Base-by-base conservation (phyloP, 1,140 invertebrate genomes). In the Mylabris phalerata region DNA sequence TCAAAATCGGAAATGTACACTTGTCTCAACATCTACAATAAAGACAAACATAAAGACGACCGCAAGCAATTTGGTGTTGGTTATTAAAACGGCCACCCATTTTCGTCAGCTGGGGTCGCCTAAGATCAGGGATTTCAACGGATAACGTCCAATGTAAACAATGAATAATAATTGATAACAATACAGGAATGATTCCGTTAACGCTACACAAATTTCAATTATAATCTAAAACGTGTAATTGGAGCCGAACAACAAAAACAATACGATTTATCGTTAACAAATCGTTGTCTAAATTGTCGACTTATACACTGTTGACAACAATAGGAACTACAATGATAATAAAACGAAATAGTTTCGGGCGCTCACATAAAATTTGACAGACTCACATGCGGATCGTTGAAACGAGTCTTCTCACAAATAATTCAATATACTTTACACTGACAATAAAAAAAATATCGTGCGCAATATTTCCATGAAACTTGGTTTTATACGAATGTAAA, bases 11-110 rank as follows among this genome's bases (percentile, higher is more conserved):
- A 32, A 32, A 32, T 32, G 32, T 4, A 7, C 7, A 32, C 32
- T 32, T 32, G 4, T 32, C 32, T 5, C 32, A 32, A 32, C 32
- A 32, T 32, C 7, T 7, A 32, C 39, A 47, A 56, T 56, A 56
- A 56, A 56, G 54, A 56, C 54, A 56, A 56, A 48, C 54, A 56
- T 48, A 56, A 56, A 56, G 54, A 46, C 24, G 39, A 56, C 54
- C 54, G 47, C 54, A 56, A 56, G 54, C 54, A 56, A 56, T 56
- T 56, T 56, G 24, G 46, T 46, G 27, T 47, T 46, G 46, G 54
- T 56, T 56, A 56, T 56, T 56, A 56, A 56, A 56, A 48, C 45
- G 46, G 47, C 54, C 54, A 44, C 44, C 38, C 41, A 27, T 48
- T 47, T 42, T 56, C 54, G 27, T 56, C 46, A 48, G 54, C 54